Evolutionary conservation across 2,888 invertebrate species (phyloP), one percentile per base, ranked within the genome.

Genomic region (Epinotia bilunana): DNA sequence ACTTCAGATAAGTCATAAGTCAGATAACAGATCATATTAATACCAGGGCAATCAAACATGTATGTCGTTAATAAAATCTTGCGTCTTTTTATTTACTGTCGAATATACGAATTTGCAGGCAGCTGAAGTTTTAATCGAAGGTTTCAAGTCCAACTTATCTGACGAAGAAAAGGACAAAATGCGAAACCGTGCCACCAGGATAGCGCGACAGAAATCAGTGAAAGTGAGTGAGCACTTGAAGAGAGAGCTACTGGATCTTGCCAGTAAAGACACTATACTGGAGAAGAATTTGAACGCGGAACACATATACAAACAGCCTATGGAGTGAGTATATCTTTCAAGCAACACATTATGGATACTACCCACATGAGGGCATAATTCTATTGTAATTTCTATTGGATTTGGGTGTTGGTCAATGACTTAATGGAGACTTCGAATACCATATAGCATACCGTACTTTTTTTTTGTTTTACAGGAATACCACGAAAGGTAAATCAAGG

Each of bases 71-170:
- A 7, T 9, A 39, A 39, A 9, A 39, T 39, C 39, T 39, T 39
- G 39, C 9, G 20, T n/a, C 73, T 81, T 83, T 39, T 39, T 33
- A 33, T 33, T 39, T 39, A 39, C 39, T 39, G 7, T 39, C 9
- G 39, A 39, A 39, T 39, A 39, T 39, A 9, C 9, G 39, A 7
- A 39, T 39, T 39, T 39, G 43, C 80, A 95, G 95, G 94, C 95
- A 0, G 95, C 94, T 0, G 79, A 88, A 78, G 85, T 90, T 11
- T 80, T 95, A 55, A 77, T 95, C 18, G 84, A 89, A 76, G 95
- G 92, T 0, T 88, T 95, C 23, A 85, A 85, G 18, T 85, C 88
- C 0, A 77, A 84, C 6, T 39, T 92, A 20, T 78, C 87, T 0
- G 90, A 90, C 2, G 88, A 88, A 43, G 79, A 78, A 0, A 90